Percentiles rank a stretch among this genome's conserved stretches.
Conservation (phyloP, 2,797 vertebrate genomes). For the Phalanger gymnotis region DNA sequence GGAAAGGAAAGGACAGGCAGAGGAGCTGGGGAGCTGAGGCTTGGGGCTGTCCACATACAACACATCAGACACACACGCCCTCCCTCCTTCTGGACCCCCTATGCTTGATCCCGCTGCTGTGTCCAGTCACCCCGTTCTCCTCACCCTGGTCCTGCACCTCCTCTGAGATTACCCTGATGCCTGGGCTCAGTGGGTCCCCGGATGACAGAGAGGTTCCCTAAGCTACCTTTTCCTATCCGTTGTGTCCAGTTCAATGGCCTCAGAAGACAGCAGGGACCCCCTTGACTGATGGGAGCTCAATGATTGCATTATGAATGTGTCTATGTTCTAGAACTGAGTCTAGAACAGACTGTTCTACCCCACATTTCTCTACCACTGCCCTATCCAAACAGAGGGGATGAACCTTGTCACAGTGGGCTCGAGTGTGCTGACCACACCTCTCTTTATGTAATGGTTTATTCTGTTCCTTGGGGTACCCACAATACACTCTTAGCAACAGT, state of each 20-base stretch:
- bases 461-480: no score
- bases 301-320: background rate
- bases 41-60: accelerated
- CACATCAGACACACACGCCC: no score
- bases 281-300: no score
- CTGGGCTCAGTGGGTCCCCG: no score
- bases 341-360: background rate
- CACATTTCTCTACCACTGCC: accelerated
- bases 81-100: background rate
- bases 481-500: background rate
- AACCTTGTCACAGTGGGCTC: no score
- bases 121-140: no score
- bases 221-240: background rate
- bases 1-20: background rate
- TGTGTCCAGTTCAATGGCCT: background rate
- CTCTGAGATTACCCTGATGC: background rate
- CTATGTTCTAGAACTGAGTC: background rate
- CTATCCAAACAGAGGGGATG: background rate
- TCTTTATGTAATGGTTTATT: no score
- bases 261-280: background rate
- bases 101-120: no score
- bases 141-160: background rate
- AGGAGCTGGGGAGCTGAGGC: background rate
- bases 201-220: background rate
- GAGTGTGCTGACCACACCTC: no score